Evolutionary conservation across 2,888 invertebrate species (phyloP), one percentile per base, ranked within the genome.

Genomic region (Troides oblongomaculatus): DNA sequence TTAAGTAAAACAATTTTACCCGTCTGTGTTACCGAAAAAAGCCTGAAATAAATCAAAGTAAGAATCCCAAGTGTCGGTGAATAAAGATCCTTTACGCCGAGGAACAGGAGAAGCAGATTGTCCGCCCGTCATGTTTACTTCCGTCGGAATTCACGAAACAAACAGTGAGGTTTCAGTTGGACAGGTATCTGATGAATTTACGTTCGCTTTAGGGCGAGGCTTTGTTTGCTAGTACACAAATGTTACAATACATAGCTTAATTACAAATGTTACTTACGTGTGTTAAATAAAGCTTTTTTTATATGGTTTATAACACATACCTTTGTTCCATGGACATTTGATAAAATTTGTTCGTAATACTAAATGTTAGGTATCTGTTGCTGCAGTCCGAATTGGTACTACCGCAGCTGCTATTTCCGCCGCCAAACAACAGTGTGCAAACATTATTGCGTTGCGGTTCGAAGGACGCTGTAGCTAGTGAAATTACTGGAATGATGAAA

Each of bases 121-220:
- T 53, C n/a, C 8, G 53, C 53, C n/a, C 3, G 18, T 53, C 53
- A 53, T n/a, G 53, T 53, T 46, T 12, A 46, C 46, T 46, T 53
- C 53, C n/a, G 53, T 18, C 18, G 53, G 53, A n/a, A n/a, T 53
- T 18, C 10, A 6, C 14, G 46, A 6, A 5, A 53, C 53, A 53
- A 53, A 53, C 53, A 53, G 53, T n/a, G 53, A 53, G 53, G 53
- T 53, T 53, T 53, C 53, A n/a, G 18, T 53, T 53, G n/a, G 53
- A 53, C 53, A 53, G 53, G 53, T 53, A 53, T 53, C 18, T 53
- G n/a, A 53, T n/a, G 53, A 53, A 53, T 53, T 46, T 53, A 53
- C n/a, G 53, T n/a, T 5, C 53, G 53, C 53, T 53, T 18, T n/a
- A 53, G 53, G 53, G 0, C 1, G 5, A 53, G 5, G 53, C 53